Percentiles rank a stretch among this genome's conserved stretches.
These are phyloP conservation scores for Lepidotrigona ventralis DNA, from an alignment of 1,140 invertebrate genomes.

Conservation along the genomic window DNA sequence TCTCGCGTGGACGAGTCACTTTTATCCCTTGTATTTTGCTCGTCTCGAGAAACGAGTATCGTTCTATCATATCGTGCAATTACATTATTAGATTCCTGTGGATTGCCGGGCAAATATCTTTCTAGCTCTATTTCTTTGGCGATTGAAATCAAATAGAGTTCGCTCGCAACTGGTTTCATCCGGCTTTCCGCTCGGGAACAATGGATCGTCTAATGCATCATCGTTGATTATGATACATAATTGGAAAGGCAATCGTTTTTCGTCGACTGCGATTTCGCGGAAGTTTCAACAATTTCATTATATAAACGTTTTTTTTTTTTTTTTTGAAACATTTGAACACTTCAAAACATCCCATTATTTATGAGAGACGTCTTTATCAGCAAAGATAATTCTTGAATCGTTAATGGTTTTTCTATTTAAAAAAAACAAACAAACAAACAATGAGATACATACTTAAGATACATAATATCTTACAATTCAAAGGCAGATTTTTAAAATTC, in stretches of 20 bases:
- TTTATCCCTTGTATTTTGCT: not conserved
- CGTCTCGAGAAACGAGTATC: not conserved
- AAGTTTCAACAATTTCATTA: not conserved
- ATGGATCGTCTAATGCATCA: constrained; percentile 9
- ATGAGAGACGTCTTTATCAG: too few relatives aligned
- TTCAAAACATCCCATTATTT: not conserved
- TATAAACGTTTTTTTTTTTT: too few relatives aligned
- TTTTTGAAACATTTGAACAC: too few relatives aligned
- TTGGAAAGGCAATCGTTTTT: constrained; percentile 5
- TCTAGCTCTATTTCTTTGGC: not conserved
- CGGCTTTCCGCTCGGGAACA: not conserved
- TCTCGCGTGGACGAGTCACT: not conserved
- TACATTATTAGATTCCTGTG: constrained; percentile 19
- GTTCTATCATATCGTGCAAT: constrained; percentile 6
- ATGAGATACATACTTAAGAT: not conserved
- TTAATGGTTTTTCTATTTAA: not conserved
- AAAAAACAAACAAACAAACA: not conserved
- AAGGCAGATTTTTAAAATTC: not conserved
- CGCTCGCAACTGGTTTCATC: too few relatives aligned
- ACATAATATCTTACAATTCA: not conserved
- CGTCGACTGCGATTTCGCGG: not conserved
- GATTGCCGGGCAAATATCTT: constrained; percentile 8
- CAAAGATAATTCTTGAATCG: not conserved
- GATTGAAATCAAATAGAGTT: constrained; percentile 4
- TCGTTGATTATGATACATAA: constrained; percentile 13